Conservation (phyloP, 2,797 vertebrate species). For the Trachops cirrhosus region DNA sequence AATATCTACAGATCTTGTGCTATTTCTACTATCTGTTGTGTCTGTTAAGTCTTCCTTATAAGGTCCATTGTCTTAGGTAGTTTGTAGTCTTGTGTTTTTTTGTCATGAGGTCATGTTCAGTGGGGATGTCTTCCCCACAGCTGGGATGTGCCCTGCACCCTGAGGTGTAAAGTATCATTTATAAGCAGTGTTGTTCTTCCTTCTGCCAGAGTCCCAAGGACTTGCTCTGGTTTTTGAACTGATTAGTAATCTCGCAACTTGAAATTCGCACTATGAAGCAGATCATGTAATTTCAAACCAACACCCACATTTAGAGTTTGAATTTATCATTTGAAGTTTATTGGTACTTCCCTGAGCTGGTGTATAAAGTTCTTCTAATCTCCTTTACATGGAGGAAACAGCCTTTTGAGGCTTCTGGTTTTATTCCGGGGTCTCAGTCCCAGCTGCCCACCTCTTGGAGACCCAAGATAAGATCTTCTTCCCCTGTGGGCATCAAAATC, state of each 20-base stretch:
- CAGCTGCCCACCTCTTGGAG: neutral
- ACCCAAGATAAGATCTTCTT: neutral
- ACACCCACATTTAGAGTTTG: neutral
- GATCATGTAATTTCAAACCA: neutral
- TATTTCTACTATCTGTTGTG: neutral
- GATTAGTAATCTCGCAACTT: neutral
- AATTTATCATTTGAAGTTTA: neutral
- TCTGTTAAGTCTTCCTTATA: neutral
- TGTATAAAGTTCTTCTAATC: neutral
- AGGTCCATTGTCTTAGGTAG: accelerated
- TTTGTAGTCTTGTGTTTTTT: no score
- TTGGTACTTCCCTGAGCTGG: neutral
- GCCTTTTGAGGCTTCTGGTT: neutral
- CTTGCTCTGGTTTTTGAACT: neutral
- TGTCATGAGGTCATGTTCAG: neutral
- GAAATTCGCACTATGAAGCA: neutral
- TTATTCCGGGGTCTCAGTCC: neutral
- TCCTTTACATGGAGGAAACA: neutral
- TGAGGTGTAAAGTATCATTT: neutral
- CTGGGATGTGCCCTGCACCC: accelerated
- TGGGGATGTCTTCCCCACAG: accelerated
- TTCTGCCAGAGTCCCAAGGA: neutral
- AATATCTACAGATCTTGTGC: neutral
- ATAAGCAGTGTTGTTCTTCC: neutral
- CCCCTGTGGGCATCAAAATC: neutral